Evolutionary conservation across 1,140 invertebrate species (phyloP).

Genomic region (Arctopsyche grandis): DNA sequence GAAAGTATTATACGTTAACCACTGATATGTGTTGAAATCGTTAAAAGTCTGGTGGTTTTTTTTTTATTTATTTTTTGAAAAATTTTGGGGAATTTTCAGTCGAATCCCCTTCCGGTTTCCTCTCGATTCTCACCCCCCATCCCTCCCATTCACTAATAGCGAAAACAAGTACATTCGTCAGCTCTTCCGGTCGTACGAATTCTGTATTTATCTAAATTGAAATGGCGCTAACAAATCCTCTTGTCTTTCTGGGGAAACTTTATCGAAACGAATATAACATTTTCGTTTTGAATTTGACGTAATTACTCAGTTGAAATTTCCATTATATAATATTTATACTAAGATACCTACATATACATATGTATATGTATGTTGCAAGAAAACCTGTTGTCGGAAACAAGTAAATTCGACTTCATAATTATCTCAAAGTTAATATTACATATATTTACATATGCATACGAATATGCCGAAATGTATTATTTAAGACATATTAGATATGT

Average conservation of each 20-base stretch:
- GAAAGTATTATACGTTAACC: too few species aligned
- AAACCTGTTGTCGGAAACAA: too few species aligned
- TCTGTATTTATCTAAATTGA: neutral
- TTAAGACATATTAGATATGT: too few species aligned
- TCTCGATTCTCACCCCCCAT: neutral
- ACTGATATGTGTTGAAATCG: too few species aligned
- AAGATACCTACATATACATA: neutral
- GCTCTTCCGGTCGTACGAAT: neutral
- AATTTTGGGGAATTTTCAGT: constrained; percentile 16
- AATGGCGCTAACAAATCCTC: constrained; percentile 23
- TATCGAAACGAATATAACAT: neutral
- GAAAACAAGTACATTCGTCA: constrained; percentile 8
- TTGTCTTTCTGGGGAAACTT: constrained; percentile 19
- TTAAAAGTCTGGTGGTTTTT: neutral
- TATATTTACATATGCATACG: too few species aligned
- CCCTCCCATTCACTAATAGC: neutral
- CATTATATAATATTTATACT: neutral
- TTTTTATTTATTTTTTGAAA: constrained; percentile 1
- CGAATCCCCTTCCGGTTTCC: neutral
- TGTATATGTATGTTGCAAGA: neutral
- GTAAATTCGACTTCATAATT: too few species aligned
- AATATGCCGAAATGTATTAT: too few species aligned
- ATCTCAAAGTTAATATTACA: too few species aligned
- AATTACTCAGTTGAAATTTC: neutral
- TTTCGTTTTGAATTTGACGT: constrained; percentile 8